Evolutionary conservation across 1,140 invertebrate species (phyloP), one percentile per base, ranked within the genome.

Genomic region (Trachymyrmex cornetzi): DNA sequence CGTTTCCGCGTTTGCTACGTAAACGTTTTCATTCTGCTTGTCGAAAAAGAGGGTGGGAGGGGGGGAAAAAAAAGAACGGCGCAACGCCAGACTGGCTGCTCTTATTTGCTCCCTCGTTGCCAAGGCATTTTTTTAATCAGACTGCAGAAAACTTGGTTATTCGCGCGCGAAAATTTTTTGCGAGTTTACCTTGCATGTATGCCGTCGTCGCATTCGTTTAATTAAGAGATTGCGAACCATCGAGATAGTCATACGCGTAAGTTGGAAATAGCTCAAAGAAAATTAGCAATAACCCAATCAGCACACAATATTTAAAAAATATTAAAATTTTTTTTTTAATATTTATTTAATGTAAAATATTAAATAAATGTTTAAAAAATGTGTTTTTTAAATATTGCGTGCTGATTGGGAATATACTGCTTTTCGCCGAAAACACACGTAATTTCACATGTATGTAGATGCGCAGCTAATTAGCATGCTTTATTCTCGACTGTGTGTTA

Each of bases 11-110:
- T 34, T 9, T 30, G 69, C 66, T 24, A 19, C 24, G 80, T n/a
- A 74, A 74, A 75, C 55, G 80, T 84, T 84, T 84, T 74, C 71
- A 48, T 84, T 75, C 55, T 55, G 9, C 30, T 30, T 72, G 79
- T 38, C 66, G 34, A 48, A 48, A 53, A 77, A 34, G 11, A 0
- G 5, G 2, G 7, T 0, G 0, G 2, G 2, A 4, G 24, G 7
- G 22, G 22, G 1, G 16, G n/a, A 11, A 3, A 22, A 82, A 50
- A 44, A 24, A 12, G 9, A 38, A 48, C 2, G 14, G 48, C 11
- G 55, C 55, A 9, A 4, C 24, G 7, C 2, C 22, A 12, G 30
- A 12, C 34, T 16, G 7, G 12, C 30, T 24, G 38, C 12, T 9
- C 38, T 69, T 69, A n/a, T 30, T n/a, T 27, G 48, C 38, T 19